These are phyloP conservation scores for Hydropsyche betteni DNA, from an alignment of 2,888 invertebrate species.

Conservation along the genomic window DNA sequence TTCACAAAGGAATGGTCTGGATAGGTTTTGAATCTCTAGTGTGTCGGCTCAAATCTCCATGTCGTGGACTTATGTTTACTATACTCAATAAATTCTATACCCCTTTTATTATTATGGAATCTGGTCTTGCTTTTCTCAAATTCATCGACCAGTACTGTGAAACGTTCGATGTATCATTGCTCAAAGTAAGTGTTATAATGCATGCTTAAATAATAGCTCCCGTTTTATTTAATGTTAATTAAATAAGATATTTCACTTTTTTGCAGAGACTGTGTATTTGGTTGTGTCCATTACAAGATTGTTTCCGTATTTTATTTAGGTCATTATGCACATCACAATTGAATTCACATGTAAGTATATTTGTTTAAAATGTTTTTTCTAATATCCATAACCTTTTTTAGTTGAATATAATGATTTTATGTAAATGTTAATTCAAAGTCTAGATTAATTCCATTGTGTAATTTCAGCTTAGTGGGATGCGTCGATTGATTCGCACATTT, in stretches of 20 bases:
- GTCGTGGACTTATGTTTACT: constrained; percentile 59
- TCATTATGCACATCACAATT: constrained; percentile 47
- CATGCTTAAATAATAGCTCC: neutral
- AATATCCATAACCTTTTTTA: neutral
- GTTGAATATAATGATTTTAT: neutral
- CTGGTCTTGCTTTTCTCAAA: constrained; percentile 60
- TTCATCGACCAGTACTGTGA: constrained; percentile 65
- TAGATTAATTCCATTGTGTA: neutral
- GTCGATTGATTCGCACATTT: constrained; percentile 48
- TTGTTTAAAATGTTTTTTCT: no score
- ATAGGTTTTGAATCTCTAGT: constrained; percentile 59
- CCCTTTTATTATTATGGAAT: constrained; percentile 60
- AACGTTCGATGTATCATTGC: constrained; percentile 64
- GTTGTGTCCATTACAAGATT: constrained; percentile 64
- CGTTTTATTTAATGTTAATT: neutral
- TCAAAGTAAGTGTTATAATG: constrained; percentile 65
- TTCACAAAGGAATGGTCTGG: constrained; percentile 53
- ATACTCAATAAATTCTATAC: constrained; percentile 61
- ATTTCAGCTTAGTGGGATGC: constrained; percentile 50
- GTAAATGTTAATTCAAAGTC: no score
- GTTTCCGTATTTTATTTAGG: constrained; percentile 47
- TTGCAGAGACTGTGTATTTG: constrained; percentile 62
- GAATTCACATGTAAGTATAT: constrained; percentile 47
- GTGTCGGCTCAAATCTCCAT: constrained; percentile 56
- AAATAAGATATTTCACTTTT: constrained; percentile 24